phyloP scores from a whole-genome alignment of 2,113 vertebrate genomes.

The Pteronura brasiliensis region DNA sequence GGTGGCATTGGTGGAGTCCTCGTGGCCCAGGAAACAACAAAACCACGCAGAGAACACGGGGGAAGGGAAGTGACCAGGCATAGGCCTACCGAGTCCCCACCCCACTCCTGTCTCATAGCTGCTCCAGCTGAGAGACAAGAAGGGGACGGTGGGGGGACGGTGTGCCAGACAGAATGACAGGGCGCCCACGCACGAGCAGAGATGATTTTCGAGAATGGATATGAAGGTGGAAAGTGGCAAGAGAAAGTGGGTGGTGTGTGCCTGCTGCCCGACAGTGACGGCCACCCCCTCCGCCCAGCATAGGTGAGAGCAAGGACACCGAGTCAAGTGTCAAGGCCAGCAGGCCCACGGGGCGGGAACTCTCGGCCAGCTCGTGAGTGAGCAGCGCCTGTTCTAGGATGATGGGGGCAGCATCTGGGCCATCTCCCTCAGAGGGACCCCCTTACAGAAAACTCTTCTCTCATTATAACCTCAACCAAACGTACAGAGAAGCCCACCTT shows the following conservation, averaged over 20 bases:
- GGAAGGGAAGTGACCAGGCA: background rate
- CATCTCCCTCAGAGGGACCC: background rate
- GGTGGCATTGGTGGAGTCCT: background rate
- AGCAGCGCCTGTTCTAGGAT: background rate
- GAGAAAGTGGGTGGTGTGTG: background rate
- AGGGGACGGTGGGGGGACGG: background rate
- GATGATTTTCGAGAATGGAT: background rate
- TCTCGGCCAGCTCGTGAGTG: background rate
- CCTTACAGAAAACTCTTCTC: background rate
- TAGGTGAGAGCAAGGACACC: background rate
- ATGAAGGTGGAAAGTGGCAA: background rate
- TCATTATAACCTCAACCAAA: background rate
- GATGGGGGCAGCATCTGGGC: background rate
- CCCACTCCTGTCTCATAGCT: background rate
- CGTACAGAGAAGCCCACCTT: background rate
- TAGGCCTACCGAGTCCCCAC: background rate
- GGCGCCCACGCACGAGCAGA: background rate
- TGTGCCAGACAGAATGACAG: background rate
- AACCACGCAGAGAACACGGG: background rate
- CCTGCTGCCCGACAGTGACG: background rate
- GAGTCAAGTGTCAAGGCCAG: background rate
- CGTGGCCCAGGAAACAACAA: rapidly evolving
- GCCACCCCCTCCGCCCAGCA: background rate
- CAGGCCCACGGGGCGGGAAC: background rate
- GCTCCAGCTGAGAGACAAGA: background rate